Percentiles rank a stretch among this genome's conserved stretches.
Evolutionary conservation across 2,797 vertebrate genomes (phyloP).

Genomic region (Anisognathus igniventris): DNA sequence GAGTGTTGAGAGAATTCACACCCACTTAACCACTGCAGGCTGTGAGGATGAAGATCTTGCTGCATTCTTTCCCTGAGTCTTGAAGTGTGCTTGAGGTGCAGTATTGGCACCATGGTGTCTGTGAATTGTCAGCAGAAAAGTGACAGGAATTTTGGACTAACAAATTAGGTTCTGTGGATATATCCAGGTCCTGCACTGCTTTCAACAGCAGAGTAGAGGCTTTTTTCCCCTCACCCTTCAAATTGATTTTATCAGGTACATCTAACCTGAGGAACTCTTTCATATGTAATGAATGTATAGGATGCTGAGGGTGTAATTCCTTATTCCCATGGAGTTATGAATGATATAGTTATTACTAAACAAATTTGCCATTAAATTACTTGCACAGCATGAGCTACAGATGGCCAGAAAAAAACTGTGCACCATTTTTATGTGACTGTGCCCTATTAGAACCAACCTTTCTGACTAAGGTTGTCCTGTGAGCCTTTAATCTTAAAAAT

Average conservation of each 20-base stretch:
- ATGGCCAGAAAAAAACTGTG: background rate
- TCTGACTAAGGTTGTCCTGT: conserved; percentile 11
- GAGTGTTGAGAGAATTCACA: background rate
- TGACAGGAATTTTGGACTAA: background rate
- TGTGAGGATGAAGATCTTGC: background rate
- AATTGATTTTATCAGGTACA: background rate
- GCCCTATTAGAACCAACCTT: background rate
- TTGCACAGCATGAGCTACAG: background rate
- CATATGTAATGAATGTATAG: background rate
- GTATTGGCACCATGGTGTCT: background rate
- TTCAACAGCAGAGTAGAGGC: background rate
- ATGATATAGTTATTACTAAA: background rate
- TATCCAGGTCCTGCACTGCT: background rate
- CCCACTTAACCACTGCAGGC: background rate
- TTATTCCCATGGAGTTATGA: background rate
- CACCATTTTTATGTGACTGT: background rate
- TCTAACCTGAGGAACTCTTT: background rate
- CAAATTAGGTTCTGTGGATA: background rate
- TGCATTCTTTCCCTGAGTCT: background rate
- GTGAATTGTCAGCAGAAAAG: background rate
- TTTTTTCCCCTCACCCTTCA: background rate
- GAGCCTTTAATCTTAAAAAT: conserved; percentile 23
- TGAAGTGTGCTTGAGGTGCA: background rate
- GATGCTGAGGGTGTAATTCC: background rate
- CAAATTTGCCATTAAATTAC: background rate